phyloP scores from a whole-genome alignment of 2,888 invertebrate genomes.

The Idaea biselata region DNA sequence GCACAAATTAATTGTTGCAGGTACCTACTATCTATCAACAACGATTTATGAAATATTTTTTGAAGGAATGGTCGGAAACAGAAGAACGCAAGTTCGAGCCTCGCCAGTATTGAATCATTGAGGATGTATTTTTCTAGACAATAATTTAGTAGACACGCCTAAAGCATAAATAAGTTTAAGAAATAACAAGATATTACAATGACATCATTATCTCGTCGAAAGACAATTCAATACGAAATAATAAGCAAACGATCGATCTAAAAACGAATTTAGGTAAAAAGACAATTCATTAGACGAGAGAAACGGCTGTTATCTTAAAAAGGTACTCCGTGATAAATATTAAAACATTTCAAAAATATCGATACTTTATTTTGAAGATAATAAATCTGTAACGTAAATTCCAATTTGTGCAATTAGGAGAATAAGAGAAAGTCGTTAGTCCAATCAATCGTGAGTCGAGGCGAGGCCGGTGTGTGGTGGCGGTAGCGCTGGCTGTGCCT shows the following conservation, averaged over 20 bases:
- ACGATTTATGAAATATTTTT: too few species aligned
- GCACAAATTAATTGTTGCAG: too few species aligned
- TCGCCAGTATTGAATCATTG: too few species aligned
- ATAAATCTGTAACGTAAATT: constrained; percentile 44
- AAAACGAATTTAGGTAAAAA: neutral
- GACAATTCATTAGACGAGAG: neutral
- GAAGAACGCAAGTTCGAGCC: too few species aligned
- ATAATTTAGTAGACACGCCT: too few species aligned
- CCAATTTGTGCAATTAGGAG: constrained; percentile 70
- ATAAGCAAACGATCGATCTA: neutral
- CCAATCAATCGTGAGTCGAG: constrained; percentile 55
- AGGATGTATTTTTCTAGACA: too few species aligned
- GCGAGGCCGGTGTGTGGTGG: neutral
- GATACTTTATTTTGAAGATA: constrained; percentile 29
- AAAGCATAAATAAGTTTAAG: too few species aligned
- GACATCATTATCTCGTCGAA: constrained; percentile 5
- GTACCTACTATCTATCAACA: too few species aligned
- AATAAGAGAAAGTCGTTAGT: constrained; percentile 74
- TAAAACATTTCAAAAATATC: neutral
- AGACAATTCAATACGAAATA: neutral
- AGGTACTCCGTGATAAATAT: neutral
- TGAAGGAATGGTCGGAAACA: too few species aligned
- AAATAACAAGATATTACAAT: too few species aligned
- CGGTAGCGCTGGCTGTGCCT: neutral
- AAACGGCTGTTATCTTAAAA: neutral